Percentiles rank a stretch among this genome's conserved stretches.
Conservation (phyloP, 2,888 invertebrate species). For the Archips xylosteana region DNA sequence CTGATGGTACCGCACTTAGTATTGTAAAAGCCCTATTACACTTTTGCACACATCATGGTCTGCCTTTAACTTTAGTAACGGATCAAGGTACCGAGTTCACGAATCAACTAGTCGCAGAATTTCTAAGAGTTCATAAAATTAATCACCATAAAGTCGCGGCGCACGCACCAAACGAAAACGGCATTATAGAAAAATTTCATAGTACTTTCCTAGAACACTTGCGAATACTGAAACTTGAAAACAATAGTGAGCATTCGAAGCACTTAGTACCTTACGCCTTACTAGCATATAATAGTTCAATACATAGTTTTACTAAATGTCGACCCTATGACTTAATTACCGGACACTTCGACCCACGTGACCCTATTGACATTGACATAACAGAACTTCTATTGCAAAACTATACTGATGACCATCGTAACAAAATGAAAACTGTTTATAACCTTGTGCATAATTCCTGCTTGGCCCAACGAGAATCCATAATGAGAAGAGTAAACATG, state of each 20-base stretch:
- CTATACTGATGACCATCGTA: not conserved
- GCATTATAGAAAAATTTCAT: constrained; percentile 3
- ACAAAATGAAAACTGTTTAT: constrained; percentile 5
- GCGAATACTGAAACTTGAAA: not conserved
- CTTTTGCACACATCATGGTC: not conserved
- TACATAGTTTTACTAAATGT: not conserved
- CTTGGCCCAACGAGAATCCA: not conserved
- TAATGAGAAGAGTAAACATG: constrained; percentile 1
- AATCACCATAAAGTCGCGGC: not conserved
- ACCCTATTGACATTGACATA: constrained; percentile 1
- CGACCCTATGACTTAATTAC: constrained; percentile 2
- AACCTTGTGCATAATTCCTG: not conserved
- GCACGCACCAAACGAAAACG: constrained; percentile 5
- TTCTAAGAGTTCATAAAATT: not conserved
- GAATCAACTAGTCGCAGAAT: not conserved
- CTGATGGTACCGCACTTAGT: too few relatives aligned
- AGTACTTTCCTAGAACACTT: not conserved
- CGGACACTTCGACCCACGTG: constrained; percentile 6
- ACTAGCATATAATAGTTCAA: constrained; percentile 7
- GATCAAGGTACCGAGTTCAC: constrained; percentile 1
- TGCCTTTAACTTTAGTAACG: constrained; percentile 1
- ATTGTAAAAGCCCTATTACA: constrained; percentile 44
- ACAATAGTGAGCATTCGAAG: not conserved
- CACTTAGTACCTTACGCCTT: not conserved
- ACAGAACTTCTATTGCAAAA: constrained; percentile 6